Evolutionary conservation across 2,797 vertebrate genomes (phyloP), one percentile per base, ranked within the genome.

Genomic region (Coracias cyanogaster): DNA sequence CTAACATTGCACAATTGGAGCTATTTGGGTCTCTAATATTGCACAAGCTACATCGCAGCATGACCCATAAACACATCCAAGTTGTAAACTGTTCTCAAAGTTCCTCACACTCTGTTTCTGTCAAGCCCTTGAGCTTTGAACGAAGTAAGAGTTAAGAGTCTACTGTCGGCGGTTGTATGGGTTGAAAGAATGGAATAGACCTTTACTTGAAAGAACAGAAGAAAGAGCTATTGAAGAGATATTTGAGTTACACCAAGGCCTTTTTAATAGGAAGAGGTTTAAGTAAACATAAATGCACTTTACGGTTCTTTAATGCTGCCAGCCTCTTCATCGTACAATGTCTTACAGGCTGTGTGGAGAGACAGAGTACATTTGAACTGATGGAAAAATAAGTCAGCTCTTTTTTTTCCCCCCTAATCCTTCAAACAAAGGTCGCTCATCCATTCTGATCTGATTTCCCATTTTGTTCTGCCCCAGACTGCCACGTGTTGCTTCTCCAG

Each of bases 321-420:
- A 55, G 29, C 67, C 20, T 76, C 58, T 22, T 28, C 29, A 7
- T 1, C 8, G 57, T 17, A 21, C 10, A 15, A 17, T 20, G 19
- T 31, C 77, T 48, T 43, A 31, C 29, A 65, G 64, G 22, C 33
- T 58, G 45, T 28, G 6, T 12, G 19, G 37, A 57, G 39, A 79
- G 76, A 17, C 0, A 3, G 31, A 46, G 22, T 11, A 5, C 10
- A 9, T 54, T 39, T 0, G 0, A 52, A 20, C 15, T 35, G 31
- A 18, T 3, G 26, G 46, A 31, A 49, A 80, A 82, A 60, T 10
- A 48, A 66, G 8, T 19, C 7, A 37, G 12, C 37, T 37, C 37
- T 37, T 12, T 15, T 83, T 51, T 26, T 21, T 7, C 4, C 15
- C 35, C 13, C 33, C n/a, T 35, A 10, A 15, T 60, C 33, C 33